Percentiles rank a stretch among this genome's conserved stretches.
These are phyloP conservation scores for Gobiocypris rarus DNA, from an alignment of 2,113 vertebrate species.

Conservation along the genomic window DNA sequence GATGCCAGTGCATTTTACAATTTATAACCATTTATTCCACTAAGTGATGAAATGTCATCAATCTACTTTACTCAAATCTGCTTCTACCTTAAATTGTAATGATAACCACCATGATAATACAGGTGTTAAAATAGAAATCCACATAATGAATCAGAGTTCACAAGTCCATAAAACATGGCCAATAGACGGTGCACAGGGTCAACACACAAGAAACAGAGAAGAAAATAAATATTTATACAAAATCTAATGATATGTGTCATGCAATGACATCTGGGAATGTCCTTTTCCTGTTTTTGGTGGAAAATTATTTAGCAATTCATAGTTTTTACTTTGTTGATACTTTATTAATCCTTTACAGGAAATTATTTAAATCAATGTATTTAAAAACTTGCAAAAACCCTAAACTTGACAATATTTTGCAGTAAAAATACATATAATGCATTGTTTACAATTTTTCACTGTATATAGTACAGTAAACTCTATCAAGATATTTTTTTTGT, in stretches of 20 bases:
- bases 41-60: not conserved
- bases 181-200: not conserved
- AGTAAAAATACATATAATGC: not conserved
- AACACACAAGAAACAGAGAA: not conserved
- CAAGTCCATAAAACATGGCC: no score
- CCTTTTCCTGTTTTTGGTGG: not conserved
- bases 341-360: no score
- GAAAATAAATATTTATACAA: not conserved
- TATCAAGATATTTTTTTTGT: not conserved
- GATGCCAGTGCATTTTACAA: not conserved
- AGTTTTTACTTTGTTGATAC: no score
- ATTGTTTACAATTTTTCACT: not conserved
- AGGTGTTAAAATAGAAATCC: no score
- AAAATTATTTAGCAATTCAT: not conserved
- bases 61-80: not conserved
- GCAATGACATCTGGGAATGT: not conserved
- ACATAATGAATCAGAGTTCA: no score
- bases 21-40: not conserved
- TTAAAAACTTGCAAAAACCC: not conserved
- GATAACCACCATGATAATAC: not conserved
- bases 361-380: no score
- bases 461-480: not conserved
- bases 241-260: not conserved
- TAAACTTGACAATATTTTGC: not conserved
- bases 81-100: not conserved